These are phyloP conservation scores for Theristus sp. DNA, from an alignment of 2,888 invertebrate genomes.

Conservation along the genomic window DNA sequence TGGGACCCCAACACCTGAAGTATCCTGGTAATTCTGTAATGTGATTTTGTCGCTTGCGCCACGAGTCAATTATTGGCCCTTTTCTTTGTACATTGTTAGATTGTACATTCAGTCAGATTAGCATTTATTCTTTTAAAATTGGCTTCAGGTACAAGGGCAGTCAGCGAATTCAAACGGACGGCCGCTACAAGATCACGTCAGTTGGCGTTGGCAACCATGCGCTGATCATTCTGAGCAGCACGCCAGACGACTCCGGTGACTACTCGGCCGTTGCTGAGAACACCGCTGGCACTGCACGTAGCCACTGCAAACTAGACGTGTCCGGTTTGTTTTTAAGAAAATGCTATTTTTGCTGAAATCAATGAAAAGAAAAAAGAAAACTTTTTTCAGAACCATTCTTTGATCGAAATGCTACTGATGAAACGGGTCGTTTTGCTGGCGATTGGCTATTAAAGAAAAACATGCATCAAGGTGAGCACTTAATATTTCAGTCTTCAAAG, in stretches of 20 bases:
- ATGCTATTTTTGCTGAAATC: too few relatives aligned
- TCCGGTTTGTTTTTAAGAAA: constrained; percentile 11
- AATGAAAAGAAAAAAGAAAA: too few relatives aligned
- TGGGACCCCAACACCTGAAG: constrained; percentile 23
- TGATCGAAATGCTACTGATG: too few relatives aligned
- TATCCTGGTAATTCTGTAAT: constrained; percentile 18
- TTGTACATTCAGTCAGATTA: too few relatives aligned
- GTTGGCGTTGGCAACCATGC: constrained; percentile 26
- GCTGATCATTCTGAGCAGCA: constrained; percentile 22
- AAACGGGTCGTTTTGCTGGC: neutral
- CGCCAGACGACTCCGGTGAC: constrained; percentile 24
- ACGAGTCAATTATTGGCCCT: too few relatives aligned
- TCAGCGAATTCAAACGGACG: neutral
- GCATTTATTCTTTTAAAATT: neutral
- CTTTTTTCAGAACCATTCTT: too few relatives aligned
- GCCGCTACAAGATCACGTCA: constrained; percentile 5
- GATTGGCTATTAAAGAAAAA: neutral
- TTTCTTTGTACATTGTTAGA: too few relatives aligned
- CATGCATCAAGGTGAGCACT: too few relatives aligned
- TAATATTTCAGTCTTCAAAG: too few relatives aligned
- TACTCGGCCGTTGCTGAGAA: constrained; percentile 26
- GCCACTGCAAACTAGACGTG: constrained; percentile 25
- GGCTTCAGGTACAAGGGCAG: constrained; percentile 25
- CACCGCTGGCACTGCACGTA: constrained; percentile 20
- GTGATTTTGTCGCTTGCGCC: too few relatives aligned